phyloP scores from a whole-genome alignment of 1,140 invertebrate genomes.

The Scylla paramamosain region DNA sequence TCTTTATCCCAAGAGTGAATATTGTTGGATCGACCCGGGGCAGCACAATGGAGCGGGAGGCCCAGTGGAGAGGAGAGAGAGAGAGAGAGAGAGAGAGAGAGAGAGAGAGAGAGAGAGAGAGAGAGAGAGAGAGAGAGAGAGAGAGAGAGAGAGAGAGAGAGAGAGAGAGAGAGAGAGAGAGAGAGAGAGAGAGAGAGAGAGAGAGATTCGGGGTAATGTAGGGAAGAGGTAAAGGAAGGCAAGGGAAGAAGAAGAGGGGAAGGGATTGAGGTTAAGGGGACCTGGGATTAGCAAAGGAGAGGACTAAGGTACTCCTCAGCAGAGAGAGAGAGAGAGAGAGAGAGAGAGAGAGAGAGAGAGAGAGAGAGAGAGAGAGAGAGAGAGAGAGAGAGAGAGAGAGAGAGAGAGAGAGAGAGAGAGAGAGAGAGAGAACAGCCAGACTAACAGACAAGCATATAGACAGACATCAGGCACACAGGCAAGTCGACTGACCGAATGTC shows the following conservation, averaged over 20 bases:
- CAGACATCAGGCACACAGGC: no score
- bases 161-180: not conserved
- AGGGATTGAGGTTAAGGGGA: not conserved
- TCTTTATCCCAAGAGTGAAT: not conserved
- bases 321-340: not conserved
- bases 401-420: no score
- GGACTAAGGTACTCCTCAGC: no score
- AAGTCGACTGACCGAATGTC: no score
- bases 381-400: not conserved
- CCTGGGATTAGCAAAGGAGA: not conserved
- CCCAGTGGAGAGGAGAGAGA: no score
- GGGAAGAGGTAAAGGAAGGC: not conserved
- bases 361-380: conserved; percentile 2
- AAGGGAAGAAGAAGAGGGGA: not conserved
- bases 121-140: not conserved
- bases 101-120: not conserved
- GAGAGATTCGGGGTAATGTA: not conserved
- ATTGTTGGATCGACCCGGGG: not conserved
- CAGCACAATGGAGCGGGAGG: not conserved
- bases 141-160: not conserved
- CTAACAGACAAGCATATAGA: no score
- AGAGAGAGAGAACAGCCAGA: not conserved
- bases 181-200: not conserved
- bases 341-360: not conserved
- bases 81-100: no score